Evolutionary conservation across 1,140 invertebrate genomes (phyloP).

Genomic region (Cotesia typhae): DNA sequence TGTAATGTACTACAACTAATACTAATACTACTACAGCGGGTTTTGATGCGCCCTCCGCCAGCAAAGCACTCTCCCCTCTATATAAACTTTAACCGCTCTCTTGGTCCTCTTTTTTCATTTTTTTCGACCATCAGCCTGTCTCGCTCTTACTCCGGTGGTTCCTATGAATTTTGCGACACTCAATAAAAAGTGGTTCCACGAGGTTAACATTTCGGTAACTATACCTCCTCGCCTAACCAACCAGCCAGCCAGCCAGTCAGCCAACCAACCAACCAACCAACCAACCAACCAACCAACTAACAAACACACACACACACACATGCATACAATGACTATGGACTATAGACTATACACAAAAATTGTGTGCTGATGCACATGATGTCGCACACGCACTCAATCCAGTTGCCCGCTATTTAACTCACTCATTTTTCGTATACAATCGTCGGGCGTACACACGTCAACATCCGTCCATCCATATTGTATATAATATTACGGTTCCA

Average conservation of each 20-base stretch:
- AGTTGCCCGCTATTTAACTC: slow-evolving; percentile 14
- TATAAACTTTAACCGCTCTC: slow-evolving; percentile 21
- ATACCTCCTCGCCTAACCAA: slow-evolving; percentile 59
- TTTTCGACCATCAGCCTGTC: slow-evolving; percentile 7
- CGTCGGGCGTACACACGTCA: not conserved
- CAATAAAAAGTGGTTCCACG: slow-evolving; percentile 68
- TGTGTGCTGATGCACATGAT: slow-evolving; percentile 12
- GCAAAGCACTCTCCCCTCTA: slow-evolving; percentile 27
- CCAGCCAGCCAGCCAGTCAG: slow-evolving; percentile 8
- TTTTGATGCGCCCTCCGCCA: slow-evolving; percentile 32
- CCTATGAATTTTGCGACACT: slow-evolving; percentile 68
- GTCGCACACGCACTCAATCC: slow-evolving; percentile 35
- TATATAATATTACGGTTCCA: not conserved
- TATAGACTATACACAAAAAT: not conserved
- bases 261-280: too few species aligned
- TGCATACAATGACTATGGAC: too few species aligned
- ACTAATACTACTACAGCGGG: not conserved
- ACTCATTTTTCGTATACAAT: slow-evolving; percentile 24
- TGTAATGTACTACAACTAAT: not conserved
- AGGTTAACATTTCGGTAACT: slow-evolving; percentile 68
- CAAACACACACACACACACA: not conserved
- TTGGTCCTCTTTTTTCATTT: slow-evolving; percentile 32
- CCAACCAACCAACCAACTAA: slow-evolving; percentile 26
- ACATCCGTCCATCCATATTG: not conserved
- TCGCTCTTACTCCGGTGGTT: slow-evolving; percentile 52